Evolutionary conservation across 2,797 vertebrate genomes (phyloP).

Genomic region (Hoplostethus mediterraneus): DNA sequence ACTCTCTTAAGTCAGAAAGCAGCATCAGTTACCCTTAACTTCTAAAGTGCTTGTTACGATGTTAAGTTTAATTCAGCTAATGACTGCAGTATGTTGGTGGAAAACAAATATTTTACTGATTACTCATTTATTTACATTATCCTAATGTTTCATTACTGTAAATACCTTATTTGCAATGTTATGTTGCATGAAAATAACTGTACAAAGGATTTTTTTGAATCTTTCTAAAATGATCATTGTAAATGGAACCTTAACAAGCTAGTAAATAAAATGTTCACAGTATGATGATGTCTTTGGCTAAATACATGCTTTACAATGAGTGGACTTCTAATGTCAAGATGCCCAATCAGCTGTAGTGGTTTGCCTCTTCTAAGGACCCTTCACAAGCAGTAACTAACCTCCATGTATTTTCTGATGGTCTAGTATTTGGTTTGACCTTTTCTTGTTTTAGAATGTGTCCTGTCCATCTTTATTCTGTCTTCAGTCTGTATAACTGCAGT

Average conservation of each 20-base stretch:
- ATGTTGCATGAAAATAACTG: slow-evolving; percentile 84
- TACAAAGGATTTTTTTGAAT: slow-evolving; percentile 80
- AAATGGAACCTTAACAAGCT: slow-evolving; percentile 83
- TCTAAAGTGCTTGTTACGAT: slow-evolving; percentile 23
- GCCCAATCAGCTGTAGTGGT: not conserved
- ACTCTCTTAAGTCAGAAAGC: slow-evolving; percentile 22
- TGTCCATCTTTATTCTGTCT: not conserved
- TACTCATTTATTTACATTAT: slow-evolving; percentile 75
- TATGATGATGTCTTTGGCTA: slow-evolving; percentile 29
- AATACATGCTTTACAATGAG: too few relatives aligned
- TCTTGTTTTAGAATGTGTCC: not conserved
- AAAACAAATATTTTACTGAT: slow-evolving; percentile 58
- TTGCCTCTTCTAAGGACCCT: not conserved
- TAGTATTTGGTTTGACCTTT: not conserved
- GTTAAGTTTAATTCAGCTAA: slow-evolving; percentile 48
- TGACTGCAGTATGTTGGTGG: slow-evolving; percentile 72
- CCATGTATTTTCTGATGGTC: not conserved
- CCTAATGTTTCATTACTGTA: slow-evolving; percentile 80
- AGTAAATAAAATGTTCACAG: slow-evolving; percentile 85
- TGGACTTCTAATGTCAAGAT: too few relatives aligned
- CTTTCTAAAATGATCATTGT: slow-evolving; percentile 81
- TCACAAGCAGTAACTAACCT: too few relatives aligned
- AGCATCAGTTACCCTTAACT: slow-evolving; percentile 19
- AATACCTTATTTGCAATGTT: slow-evolving; percentile 82
- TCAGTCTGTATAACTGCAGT: not conserved